A percentile compares a stretch with the other conserved stretches of the same genome.
Conservation (phyloP, 2,113 vertebrate species). For the Oncorhynchus gorbuscha region DNA sequence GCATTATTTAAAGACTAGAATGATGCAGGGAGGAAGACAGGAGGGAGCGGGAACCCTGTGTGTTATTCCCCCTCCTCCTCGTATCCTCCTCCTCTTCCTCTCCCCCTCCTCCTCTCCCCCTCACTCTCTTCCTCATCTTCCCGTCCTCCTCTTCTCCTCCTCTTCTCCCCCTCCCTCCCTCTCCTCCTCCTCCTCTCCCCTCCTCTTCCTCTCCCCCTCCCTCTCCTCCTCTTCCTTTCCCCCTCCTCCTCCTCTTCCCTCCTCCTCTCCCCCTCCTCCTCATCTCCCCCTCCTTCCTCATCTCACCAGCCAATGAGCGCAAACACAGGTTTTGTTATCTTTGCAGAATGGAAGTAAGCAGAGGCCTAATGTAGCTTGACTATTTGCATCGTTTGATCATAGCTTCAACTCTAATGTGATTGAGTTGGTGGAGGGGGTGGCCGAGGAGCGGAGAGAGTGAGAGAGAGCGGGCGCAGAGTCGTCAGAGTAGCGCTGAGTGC, state of each 20-base stretch:
- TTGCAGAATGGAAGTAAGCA: conserved; percentile 24
- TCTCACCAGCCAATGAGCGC: background rate
- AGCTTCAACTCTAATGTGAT: conserved; percentile 37
- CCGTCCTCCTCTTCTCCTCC: background rate
- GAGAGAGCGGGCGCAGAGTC: background rate
- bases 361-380: conserved; percentile 41
- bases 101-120: background rate
- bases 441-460: background rate
- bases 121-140: background rate
- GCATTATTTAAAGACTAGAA: conserved; percentile 23
- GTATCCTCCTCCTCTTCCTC: background rate
- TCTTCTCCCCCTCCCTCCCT: background rate
- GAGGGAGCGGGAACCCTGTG: background rate
- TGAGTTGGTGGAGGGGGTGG: conserved; percentile 9
- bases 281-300: background rate
- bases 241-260: background rate
- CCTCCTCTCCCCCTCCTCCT: background rate
- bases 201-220: too few relatives aligned
- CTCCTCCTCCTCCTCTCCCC: too few relatives aligned
- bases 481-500: conserved; percentile 4
- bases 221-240: background rate
- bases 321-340: too few relatives aligned
- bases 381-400: conserved; percentile 42
- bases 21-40: background rate
- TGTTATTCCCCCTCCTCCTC: background rate